phyloP scores from a whole-genome alignment of 2,113 vertebrate genomes.

The Meleagris gallopavo region DNA sequence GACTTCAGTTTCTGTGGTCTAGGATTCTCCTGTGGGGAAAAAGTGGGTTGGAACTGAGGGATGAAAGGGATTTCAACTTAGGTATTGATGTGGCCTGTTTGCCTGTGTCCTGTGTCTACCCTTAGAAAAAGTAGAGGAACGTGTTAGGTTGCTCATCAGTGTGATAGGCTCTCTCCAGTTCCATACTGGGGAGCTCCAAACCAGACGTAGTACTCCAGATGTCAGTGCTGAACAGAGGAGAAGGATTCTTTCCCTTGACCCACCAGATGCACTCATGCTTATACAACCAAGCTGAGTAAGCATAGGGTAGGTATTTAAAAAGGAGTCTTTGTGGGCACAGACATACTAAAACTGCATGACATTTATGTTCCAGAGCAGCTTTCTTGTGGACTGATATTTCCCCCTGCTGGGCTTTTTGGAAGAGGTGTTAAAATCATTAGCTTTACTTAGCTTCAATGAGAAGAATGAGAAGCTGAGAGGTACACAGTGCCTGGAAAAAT shows the following conservation, averaged over 20 bases:
- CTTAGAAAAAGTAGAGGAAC: background rate
- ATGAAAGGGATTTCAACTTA: background rate
- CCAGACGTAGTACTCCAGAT: background rate
- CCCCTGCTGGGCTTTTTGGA: background rate
- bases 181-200: background rate
- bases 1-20: rapidly evolving
- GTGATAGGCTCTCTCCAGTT: background rate
- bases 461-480: background rate
- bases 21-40: background rate
- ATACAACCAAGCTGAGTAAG: background rate
- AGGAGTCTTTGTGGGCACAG: background rate
- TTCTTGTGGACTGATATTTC: background rate
- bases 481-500: background rate
- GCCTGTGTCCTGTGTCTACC: background rate
- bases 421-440: background rate
- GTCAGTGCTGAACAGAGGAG: background rate
- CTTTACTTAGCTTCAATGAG: background rate
- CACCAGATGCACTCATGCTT: background rate
- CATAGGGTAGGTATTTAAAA: background rate
- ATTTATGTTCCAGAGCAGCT: background rate
- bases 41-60: background rate
- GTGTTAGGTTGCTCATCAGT: background rate
- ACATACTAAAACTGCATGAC: background rate
- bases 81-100: background rate
- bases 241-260: background rate